Conservation (phyloP, 1,140 invertebrate species). For the Muscidifurax raptorellus region DNA sequence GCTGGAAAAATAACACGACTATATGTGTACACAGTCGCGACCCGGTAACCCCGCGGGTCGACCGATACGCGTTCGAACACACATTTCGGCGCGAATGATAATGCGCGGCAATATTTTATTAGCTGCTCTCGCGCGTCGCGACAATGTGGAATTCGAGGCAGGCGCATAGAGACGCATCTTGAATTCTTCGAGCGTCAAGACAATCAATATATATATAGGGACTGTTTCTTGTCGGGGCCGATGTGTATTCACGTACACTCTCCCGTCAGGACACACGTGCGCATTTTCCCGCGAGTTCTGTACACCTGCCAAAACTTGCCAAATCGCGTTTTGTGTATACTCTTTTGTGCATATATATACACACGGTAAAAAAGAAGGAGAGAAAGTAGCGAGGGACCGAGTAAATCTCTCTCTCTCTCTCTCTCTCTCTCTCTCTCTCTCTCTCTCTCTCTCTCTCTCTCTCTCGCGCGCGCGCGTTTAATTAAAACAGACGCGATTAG, state of each 20-base stretch:
- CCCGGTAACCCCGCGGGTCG: neutral
- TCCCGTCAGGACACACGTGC: neutral
- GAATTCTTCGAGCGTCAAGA: slow-evolving; percentile 56
- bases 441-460: no score
- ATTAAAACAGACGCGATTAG: neutral
- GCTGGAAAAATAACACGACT: no score
- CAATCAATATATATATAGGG: slow-evolving; percentile 58
- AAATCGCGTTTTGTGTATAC: slow-evolving; percentile 31
- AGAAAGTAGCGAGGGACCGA: neutral
- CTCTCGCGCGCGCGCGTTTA: no score
- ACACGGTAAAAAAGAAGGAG: slow-evolving; percentile 16
- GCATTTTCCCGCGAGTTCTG: neutral
- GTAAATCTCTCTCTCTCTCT: neutral
- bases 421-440: neutral
- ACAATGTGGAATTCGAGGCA: slow-evolving; percentile 55
- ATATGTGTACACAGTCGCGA: neutral
- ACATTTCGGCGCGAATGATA: neutral
- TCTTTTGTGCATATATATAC: no score
- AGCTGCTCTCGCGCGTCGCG: neutral
- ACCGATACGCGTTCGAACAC: neutral
- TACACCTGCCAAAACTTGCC: neutral
- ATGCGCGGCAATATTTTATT: slow-evolving; percentile 28
- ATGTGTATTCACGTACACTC: slow-evolving; percentile 52
- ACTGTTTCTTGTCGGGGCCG: slow-evolving; percentile 46
- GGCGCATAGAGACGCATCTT: slow-evolving; percentile 53